These are phyloP conservation scores for Strix aluco DNA, from an alignment of 2,113 vertebrate species.

Conservation along the genomic window DNA sequence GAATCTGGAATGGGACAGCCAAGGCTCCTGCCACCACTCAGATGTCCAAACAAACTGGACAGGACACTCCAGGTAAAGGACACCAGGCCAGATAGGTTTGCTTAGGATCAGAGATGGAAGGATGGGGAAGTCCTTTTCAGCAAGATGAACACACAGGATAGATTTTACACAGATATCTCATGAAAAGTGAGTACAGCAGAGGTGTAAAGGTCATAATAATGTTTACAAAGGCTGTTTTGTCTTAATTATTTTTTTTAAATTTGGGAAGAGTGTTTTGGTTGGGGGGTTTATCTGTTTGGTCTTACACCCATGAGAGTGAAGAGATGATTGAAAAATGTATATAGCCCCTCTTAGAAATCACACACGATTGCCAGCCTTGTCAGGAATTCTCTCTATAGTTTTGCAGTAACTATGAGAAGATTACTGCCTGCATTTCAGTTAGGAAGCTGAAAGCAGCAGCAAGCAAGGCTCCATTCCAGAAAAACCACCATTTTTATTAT, in stretches of 20 bases:
- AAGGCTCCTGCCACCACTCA: neutral
- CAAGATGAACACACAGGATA: neutral
- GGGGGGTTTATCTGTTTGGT: neutral
- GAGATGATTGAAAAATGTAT: neutral
- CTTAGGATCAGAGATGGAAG: neutral
- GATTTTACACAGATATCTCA: neutral
- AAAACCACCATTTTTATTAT: neutral
- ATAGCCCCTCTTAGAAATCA: neutral
- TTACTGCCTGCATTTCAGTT: neutral
- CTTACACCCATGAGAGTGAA: neutral
- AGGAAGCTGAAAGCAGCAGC: neutral
- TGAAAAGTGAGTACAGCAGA: neutral
- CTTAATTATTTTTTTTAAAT: neutral
- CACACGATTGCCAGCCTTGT: accelerated
- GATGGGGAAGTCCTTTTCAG: neutral
- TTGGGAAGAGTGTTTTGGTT: neutral
- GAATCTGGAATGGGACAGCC: neutral
- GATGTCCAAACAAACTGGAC: neutral
- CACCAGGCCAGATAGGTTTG: neutral
- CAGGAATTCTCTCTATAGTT: neutral
- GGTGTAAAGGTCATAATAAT: neutral
- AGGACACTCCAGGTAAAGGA: neutral
- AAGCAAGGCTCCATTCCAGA: neutral
- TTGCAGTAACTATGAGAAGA: neutral
- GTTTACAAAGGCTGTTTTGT: neutral